Evolutionary conservation across 2,113 vertebrate genomes (phyloP), one percentile per base, ranked within the genome.

Genomic region (Hylia prasina): DNA sequence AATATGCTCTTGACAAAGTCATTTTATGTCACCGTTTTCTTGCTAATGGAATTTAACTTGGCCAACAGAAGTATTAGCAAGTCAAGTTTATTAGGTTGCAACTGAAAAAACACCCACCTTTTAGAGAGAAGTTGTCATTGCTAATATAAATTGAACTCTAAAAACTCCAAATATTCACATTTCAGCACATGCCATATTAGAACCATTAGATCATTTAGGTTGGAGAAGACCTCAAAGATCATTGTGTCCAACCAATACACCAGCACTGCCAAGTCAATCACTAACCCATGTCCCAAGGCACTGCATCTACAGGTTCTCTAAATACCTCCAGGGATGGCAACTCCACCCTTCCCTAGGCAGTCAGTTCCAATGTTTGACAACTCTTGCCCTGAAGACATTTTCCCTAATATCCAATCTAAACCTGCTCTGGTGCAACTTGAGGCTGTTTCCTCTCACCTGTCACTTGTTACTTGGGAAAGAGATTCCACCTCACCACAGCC

Each of bases 401-500:
- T 53, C 28, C 63, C n/a, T 53, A 14, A 48, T 7, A 24, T 7
- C 12, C 40, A 54, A 35, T 10, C 47, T 47, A 54, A 61, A 54
- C n/a, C 39, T 27, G 11, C 11, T 19, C 24, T 35, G 24, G 5
- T 45, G 42, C 21, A 89, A 21, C n/a, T 5, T 61, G 17, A 76
- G 25, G 21, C 17, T n/a, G 31, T 20, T 63, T 61, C 21, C 14
- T 88, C 37, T 82, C 10, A 27, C n/a, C 24, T 54, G 9, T 20
- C 9, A 6, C 54, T 40, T n/a, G 18, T 24, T n/a, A 60, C 21
- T 7, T 57, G 45, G 31, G 18, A 73, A 69, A 79, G 7, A 60
- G n/a, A 78, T 14, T 3, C 31, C 7, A 48, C 12, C 14, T 31
- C 0, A 0, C 28, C 56, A 56, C 24, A 77, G 9, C 3, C 20